Evolutionary conservation across 2,113 vertebrate species (phyloP).

Genomic region (Mastomys natalensis): DNA sequence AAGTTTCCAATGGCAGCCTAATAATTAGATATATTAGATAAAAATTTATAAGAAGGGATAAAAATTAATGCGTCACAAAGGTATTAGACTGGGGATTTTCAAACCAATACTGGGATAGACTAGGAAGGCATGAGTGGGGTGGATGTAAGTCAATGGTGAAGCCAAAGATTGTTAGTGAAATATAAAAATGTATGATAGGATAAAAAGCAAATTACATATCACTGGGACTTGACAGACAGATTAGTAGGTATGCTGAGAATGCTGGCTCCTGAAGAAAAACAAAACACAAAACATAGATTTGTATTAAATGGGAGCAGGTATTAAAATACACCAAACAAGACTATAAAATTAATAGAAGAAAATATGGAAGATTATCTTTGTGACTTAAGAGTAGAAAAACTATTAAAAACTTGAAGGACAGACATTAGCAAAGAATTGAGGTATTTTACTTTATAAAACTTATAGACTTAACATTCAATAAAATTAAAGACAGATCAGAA

Average conservation of each 20-base stretch:
- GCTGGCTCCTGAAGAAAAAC: background rate
- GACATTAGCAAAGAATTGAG: background rate
- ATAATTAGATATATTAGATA: background rate
- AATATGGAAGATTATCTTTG: background rate
- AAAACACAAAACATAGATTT: background rate
- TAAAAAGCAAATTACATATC: background rate
- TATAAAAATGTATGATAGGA: background rate
- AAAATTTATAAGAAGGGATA: constrained; percentile 18
- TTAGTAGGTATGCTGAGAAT: background rate
- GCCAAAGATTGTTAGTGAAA: background rate
- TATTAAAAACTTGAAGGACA: background rate
- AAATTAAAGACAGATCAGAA: background rate
- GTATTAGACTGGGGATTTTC: background rate
- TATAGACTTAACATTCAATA: constrained; percentile 19
- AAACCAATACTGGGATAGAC: background rate
- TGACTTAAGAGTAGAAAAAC: background rate
- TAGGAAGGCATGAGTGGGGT: background rate
- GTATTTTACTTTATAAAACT: background rate
- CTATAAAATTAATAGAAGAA: constrained; percentile 52
- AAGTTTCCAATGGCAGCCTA: background rate
- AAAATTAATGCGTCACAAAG: background rate
- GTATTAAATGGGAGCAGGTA: background rate
- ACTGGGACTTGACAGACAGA: background rate
- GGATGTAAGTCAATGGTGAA: background rate
- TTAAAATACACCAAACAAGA: background rate